Evolutionary conservation across 2,113 vertebrate genomes (phyloP).

Genomic region (Notothenia coriiceps): DNA sequence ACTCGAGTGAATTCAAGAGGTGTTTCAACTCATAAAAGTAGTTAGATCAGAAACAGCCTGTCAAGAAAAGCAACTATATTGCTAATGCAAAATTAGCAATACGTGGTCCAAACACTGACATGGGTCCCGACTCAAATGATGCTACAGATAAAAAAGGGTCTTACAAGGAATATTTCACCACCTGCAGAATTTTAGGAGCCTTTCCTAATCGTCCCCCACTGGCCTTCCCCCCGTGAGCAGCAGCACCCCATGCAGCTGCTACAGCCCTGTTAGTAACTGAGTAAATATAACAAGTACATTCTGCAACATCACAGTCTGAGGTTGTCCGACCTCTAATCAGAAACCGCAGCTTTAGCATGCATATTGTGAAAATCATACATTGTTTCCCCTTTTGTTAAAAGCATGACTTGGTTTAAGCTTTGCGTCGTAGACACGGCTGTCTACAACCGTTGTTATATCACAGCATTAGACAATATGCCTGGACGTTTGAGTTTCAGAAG

Average conservation of each 20-base stretch:
- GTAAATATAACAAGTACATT: slow-evolving; percentile 5
- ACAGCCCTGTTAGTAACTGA: slow-evolving; percentile 54
- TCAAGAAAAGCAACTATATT: not conserved
- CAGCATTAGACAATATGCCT: slow-evolving; percentile 35
- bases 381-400: slow-evolving; percentile 27
- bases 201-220: not conserved
- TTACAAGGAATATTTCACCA: not conserved
- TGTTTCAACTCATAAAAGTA: not conserved
- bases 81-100: not conserved
- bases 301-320: not conserved
- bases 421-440: slow-evolving; percentile 15
- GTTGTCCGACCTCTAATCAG: slow-evolving; percentile 8
- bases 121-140: too few relatives aligned
- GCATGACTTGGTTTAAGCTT: slow-evolving; percentile 14
- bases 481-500: slow-evolving; percentile 41
- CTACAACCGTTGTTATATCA: slow-evolving; percentile 23
- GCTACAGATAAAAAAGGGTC: not conserved
- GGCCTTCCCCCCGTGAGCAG: not conserved
- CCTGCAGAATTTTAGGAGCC: not conserved
- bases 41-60: not conserved
- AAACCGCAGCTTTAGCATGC: slow-evolving; percentile 54
- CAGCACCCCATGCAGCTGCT: slow-evolving; percentile 5
- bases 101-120: not conserved
- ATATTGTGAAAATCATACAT: slow-evolving; percentile 34
- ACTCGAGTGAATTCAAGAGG: not conserved